Base-by-base conservation (phyloP, 1,140 invertebrate genomes). In the Chrysoperla carnea region DNA sequence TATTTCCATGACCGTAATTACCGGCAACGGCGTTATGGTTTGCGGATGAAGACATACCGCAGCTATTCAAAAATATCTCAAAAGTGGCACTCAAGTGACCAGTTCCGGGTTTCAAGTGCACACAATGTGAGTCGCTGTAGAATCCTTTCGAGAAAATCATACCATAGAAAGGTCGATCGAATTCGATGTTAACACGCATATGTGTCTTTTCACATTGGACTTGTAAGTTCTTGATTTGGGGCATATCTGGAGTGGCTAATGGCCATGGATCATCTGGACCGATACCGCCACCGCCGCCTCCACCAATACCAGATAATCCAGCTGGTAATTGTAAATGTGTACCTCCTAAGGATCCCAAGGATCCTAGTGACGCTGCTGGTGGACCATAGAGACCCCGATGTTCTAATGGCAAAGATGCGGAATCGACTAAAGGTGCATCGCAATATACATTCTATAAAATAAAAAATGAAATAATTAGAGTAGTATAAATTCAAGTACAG, bases 131-230 rank as follows among this genome's bases (percentile, higher is more conserved):
- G 56, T 91, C 86, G 50, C 84, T 89, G 63, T 90, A 92, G 66
- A 82, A 84, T 29, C 82, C 86, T 62, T 92, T 92, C 41, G 84
- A 90, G 68, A 94, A 94, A 48, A 94, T 90, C 77, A 93, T 90
- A 5, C 90, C 90, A 60, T 92, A 91, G 65, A 94, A 94, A 0
- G 90, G 88, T 27, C 88, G 69, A 58, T 93, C 89, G 63, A 94
- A 93, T 58, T 91, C 86, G 50, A 94, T 88, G 61, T 88, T 89
- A 6, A 93, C 88, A 23, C 86, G 69, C 89, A 94, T 94, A 55
- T 89, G 81, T 35, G 88, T 92, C 62, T 93, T 94, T 60, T 93
- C 89, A 61, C 90, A 94, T 57, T 92, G 87, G 36, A 94, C 90
- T 63, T 94, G 88, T 27, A 93, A 61, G 53, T 86, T 80, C 57